Base-by-base conservation (phyloP, 1,140 invertebrate genomes). In the Agraylea sexmaculata region DNA sequence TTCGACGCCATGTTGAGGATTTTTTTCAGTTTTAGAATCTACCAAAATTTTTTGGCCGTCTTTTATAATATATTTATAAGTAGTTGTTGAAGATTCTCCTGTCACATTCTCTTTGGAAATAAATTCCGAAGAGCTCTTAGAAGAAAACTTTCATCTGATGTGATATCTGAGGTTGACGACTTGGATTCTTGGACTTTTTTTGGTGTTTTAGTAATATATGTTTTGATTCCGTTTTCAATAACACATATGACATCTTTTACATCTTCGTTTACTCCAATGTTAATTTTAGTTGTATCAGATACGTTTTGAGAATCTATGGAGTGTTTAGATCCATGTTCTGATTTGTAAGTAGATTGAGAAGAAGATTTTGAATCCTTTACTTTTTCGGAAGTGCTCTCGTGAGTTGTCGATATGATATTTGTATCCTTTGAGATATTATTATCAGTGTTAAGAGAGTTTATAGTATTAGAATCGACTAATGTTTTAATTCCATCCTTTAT, bases 181-280 rank as follows among this genome's bases (percentile, higher is more conserved):
- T 30, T 30, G 18, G 4, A 4, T 33, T 12, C 20, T 40, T 22
- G 29, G 15, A 4, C 16, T 13, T 12, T 34, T 33, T 12, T 15
- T 25, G 11, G 11, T n/a, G n/a, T 22, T 32, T 41, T 41, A 5
- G 22, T 36, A 17, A 46, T 37, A 3, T 23, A 31, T n/a, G 47
- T 49, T 46, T 46, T 46, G 20, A 49, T 32, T 28, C 44, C 44
- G 21, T 45, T 45, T 43, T 49, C 40, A 19, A 49, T 49, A 21
- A 46, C 33, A 17, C 42, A 42, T 32, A 22, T 38, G 3, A 33
- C 39, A 18, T 18, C 29, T 11, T 25, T n/a, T n/a, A n/a, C n/a
- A n/a, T n/a, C n/a, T n/a, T n/a, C n/a, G n/a, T n/a, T n/a, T n/a
- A n/a, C n/a, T n/a, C n/a, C n/a, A n/a, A n/a, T n/a, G n/a, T n/a